A percentile compares a stretch with the other conserved stretches of the same genome.
These are phyloP conservation scores for Agrochola macilenta DNA, from an alignment of 2,888 invertebrate genomes.

Conservation along the genomic window DNA sequence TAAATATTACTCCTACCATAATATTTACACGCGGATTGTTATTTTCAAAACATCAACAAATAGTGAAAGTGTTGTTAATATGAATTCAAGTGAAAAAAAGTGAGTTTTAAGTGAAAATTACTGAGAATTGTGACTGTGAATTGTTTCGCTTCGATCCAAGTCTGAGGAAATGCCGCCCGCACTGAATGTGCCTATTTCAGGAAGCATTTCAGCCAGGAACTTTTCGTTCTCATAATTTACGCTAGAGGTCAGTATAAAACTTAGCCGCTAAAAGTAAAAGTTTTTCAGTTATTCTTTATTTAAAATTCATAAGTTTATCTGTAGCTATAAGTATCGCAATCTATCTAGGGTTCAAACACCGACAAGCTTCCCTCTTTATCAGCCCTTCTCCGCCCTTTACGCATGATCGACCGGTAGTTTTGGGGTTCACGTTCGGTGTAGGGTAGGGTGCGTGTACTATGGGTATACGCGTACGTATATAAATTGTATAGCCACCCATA, in stretches of 20 bases:
- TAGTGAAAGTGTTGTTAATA: constrained; percentile 75
- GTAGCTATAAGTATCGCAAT: constrained; percentile 73
- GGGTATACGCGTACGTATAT: constrained; percentile 56
- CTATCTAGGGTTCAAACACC: constrained; percentile 86
- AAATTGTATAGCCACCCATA: constrained; percentile 55
- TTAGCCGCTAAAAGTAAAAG: constrained; percentile 47
- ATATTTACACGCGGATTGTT: constrained; percentile 86
- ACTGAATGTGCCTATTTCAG: constrained; percentile 87
- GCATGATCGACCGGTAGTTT: constrained; percentile 90
- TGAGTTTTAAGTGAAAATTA: constrained; percentile 80
- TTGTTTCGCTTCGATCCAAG: constrained; percentile 87
- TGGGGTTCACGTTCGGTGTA: constrained; percentile 84
- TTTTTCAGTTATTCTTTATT: constrained; percentile 46
- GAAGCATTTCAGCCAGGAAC: constrained; percentile 88
- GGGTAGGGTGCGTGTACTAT: constrained; percentile 84
- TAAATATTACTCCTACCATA: constrained; percentile 88
- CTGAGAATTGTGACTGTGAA: constrained; percentile 78
- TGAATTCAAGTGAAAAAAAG: constrained; percentile 73
- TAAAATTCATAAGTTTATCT: constrained; percentile 61
- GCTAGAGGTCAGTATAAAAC: constrained; percentile 88
- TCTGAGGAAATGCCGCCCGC: constrained; percentile 86
- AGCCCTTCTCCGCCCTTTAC: constrained; percentile 91
- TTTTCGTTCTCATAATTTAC: constrained; percentile 88
- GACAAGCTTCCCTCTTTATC: constrained; percentile 87
- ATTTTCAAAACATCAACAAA: constrained; percentile 81